Base-by-base conservation (phyloP, 2,797 vertebrate species). In the Mus minutoides region DNA sequence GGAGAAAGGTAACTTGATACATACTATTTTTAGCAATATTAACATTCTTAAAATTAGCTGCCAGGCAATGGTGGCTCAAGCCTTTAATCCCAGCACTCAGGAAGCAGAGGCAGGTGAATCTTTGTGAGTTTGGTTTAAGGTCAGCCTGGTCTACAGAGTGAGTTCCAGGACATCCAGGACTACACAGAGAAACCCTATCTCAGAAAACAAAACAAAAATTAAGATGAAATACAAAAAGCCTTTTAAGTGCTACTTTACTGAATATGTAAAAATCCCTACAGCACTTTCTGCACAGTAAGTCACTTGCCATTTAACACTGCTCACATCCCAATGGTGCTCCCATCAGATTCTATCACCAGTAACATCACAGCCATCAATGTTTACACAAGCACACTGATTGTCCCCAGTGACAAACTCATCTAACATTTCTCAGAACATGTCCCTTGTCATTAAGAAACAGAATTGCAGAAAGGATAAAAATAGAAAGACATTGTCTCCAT, bases 11-110 rank as follows among this genome's bases (percentile, higher is more conserved):
- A 96, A 92, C 29, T 34, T 88, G 16, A 88, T 88, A 87, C 46
- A 94, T 24, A 49, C 16, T 62, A 77, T 46, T 52, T 96, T 37
- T 71, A 96, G 43, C 49, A 77, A 75, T 78, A 88, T 14, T 92
- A 83, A 96, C 91, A 92, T 82, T 92, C 54, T 96, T 86, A 86
- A 90, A 92, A 83, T 43, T 29, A 71, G 69, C 19, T 37, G 69
- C 69, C 40, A 43, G 5, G 73, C 1, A 2, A 43, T 46, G 43
- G 40, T 76, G 73, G 24, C 73, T 76, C 40, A 16, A 43, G 40
- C 22, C 40, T 76, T 76, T 29, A 76, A 76, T 76, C 73, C 40
- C 73, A 76, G 40, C 24, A 76, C 40, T 76, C 13, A 43, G 73
- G 24, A 76, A 16, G 40, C 73, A 46, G 22, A 76, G 73, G 40